phyloP scores from a whole-genome alignment of 1,140 invertebrate genomes.

The Anadara kagoshimensis region DNA sequence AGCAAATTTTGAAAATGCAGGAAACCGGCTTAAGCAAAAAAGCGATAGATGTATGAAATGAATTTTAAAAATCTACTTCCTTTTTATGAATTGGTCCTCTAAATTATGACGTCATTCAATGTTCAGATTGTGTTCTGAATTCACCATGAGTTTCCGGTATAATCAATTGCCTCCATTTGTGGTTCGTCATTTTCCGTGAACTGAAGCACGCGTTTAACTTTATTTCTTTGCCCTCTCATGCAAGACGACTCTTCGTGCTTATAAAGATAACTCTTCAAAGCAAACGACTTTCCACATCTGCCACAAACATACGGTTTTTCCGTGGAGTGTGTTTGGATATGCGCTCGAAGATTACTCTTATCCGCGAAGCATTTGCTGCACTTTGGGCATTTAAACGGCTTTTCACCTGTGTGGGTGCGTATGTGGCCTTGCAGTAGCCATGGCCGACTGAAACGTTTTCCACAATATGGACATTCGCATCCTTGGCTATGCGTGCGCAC shows the following conservation, averaged over 20 bases:
- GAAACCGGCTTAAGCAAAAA: no score
- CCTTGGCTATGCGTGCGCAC: conserved; percentile 93
- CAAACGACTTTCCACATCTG: conserved; percentile 81
- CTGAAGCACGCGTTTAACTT: not conserved
- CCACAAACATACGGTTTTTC: conserved; percentile 97
- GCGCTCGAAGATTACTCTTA: conserved; percentile 96
- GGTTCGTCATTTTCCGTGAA: no score
- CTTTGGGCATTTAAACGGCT: conserved; percentile 97
- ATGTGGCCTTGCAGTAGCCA: conserved; percentile 97
- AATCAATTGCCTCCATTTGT: no score
- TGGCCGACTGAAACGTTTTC: conserved; percentile 96
- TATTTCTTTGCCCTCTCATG: conserved; percentile 67
- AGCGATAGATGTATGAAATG: no score
- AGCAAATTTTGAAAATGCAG: no score
- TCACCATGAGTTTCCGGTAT: no score
- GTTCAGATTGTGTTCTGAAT: no score
- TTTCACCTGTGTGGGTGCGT: conserved; percentile 97
- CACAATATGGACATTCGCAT: conserved; percentile 95
- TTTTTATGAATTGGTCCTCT: no score
- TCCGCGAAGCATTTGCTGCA: conserved; percentile 99
- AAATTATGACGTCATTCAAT: no score
- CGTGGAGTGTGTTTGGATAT: conserved; percentile 98
- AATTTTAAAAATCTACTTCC: no score
- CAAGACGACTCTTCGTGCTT: conserved; percentile 76
- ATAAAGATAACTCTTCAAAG: conserved; percentile 74